A percentile compares a stretch with the other conserved stretches of the same genome.
phyloP scores from a whole-genome alignment of 2,888 invertebrate species.

The Campoletis raptor region DNA sequence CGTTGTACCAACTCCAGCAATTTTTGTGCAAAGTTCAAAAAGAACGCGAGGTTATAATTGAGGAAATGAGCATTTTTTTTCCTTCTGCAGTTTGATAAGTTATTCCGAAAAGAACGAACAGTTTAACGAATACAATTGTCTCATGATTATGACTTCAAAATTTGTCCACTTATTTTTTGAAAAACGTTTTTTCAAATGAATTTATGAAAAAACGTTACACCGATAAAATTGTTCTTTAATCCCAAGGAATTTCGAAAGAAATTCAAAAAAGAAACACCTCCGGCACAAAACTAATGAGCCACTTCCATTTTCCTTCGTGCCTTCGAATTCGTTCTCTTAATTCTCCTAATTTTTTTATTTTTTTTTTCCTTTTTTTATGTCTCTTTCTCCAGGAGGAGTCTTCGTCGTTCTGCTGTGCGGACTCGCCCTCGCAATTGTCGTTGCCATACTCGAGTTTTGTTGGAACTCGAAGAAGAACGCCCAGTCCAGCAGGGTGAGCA shows the following conservation, averaged over 20 bases:
- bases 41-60: not conserved
- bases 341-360: slow-evolving; percentile 43
- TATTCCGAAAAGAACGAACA: not conserved
- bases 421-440: slow-evolving; percentile 94
- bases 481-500: slow-evolving; percentile 89
- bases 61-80: not conserved
- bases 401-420: slow-evolving; percentile 98
- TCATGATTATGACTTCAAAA: not conserved
- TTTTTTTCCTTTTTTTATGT: not conserved
- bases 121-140: not conserved
- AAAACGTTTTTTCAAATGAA: slow-evolving; percentile 10
- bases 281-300: slow-evolving; percentile 76
- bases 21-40: not conserved
- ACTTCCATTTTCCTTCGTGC: slow-evolving; percentile 67
- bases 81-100: not conserved
- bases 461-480: slow-evolving; percentile 97
- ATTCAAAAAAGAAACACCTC: slow-evolving; percentile 70
- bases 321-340: slow-evolving; percentile 2
- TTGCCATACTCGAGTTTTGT: slow-evolving; percentile 97
- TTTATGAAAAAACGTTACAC: slow-evolving; percentile 11
- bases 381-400: slow-evolving; percentile 91
- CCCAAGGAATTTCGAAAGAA: slow-evolving; percentile 62
- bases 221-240: not conserved
- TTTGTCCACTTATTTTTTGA: not conserved
- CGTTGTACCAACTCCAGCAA: not conserved